Evolutionary conservation across 2,797 vertebrate genomes (phyloP), one percentile per base, ranked within the genome.

Genomic region (Diplodus sargus): DNA sequence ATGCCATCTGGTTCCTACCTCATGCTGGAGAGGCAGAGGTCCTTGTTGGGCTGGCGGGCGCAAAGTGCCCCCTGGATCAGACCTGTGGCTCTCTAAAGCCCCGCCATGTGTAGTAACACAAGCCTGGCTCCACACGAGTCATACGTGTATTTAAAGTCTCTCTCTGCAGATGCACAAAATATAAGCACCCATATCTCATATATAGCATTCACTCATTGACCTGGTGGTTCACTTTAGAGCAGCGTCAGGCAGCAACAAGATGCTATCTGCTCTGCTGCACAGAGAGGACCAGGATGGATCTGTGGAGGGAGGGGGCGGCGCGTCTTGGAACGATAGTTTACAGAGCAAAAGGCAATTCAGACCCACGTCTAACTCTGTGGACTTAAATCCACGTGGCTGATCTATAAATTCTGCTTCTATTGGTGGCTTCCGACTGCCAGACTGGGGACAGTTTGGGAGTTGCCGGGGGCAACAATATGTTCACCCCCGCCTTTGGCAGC

Each of bases 381-480:
- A 76, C 56, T 70, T 70, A 53, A 87, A 79, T 64, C 78, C 74
- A 78, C 80, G 54, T 25, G 80, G 60, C 84, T 34, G 74, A 86
- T 92, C 92, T 92, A 91, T 89, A 80, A 88, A 90, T 85, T 90
- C 83, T 87, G 62, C 72, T 86, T 90, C 92, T 87, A 86, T 65
- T 78, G 82, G 74, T 74, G 79, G 90, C 81, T 79, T 87, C 62
- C 10, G 81, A 74, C 70, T 78, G 86, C 79, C 82, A 87, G 88
- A 58, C 68, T 45, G 82, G 86, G 90, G 87, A 89, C 91, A 81
- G 78, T 91, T 91, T 91, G 89, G 81, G 70, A 89, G 91, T 91
- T 82, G 92, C 94, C 89, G 48, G 68, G 85, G 90, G 94, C 93
- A 92, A 94, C 92, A 95, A 95, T 95, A 94, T 94, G 94, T 91